Evolutionary conservation across 2,888 invertebrate species (phyloP), one percentile per base, ranked within the genome.

Genomic region (Pandemis corylana): DNA sequence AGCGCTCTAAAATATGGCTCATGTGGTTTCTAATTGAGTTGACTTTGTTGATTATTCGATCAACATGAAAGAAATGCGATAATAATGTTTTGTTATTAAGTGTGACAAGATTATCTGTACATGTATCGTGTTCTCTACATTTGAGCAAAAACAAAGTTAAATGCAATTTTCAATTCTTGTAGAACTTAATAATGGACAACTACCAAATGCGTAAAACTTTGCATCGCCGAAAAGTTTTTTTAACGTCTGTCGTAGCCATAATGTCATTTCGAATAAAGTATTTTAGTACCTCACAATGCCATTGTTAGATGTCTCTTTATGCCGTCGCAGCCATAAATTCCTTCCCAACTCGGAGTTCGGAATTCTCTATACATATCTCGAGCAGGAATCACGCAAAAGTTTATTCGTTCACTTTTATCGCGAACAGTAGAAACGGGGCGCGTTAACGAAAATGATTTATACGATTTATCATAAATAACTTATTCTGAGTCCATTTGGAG

Each of bases 391-490:
- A 87, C 90, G 89, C 91, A 89, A 90, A 92, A 94, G 88, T 94
- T 93, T 90, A 93, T 91, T 91, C 92, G 90, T 86, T 88, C 87
- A 85, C 90, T 91, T 91, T 93, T 94, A 93, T 93, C 71, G 73
- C 68, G 65, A 75, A 75, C 81, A 80, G 76, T 81, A 85, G 84
- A 56, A 59, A 85, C 83, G 82, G 84, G 84, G 90, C 87, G 89
- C 90, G 90, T 90, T 91, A 91, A 87, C 81, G 85, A 90, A 92
- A 92, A 94, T 94, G 93, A 94, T 94, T 93, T 94, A 94, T 94
- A 90, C 85, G 87, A 89, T 90, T 93, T 93, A 92, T 93, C 91
- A 93, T 94, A 94, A 94, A 94, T 93, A 94, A 92, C 85, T 92
- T 92, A 92, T 90, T 87, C 85, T 83, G 86, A 88, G 84, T 89